Conservation (phyloP, 1,140 invertebrate species). For the Trialeurodes vaporariorum region DNA sequence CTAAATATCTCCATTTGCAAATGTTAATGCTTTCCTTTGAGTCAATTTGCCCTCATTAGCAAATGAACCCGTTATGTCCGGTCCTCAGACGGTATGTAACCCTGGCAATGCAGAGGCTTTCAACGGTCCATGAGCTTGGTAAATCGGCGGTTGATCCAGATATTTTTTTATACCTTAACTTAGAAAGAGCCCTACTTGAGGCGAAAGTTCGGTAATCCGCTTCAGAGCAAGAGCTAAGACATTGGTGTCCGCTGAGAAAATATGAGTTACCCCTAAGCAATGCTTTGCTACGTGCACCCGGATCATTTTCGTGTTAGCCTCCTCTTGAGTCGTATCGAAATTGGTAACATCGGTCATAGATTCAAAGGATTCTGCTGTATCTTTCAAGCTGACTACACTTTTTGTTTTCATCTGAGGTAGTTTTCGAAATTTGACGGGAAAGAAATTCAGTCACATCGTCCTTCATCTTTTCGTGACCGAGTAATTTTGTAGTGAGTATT, state of each 20-base stretch:
- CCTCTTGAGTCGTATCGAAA: not conserved
- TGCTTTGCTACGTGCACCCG: not conserved
- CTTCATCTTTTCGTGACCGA: not conserved
- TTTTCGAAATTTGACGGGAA: not conserved
- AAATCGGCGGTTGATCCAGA: not conserved
- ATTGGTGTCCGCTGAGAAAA: not conserved
- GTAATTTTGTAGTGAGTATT: not conserved
- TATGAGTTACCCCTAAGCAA: not conserved
- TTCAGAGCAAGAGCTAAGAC: not conserved
- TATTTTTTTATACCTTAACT: not conserved
- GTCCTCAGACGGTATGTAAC: not conserved
- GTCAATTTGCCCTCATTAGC: not conserved
- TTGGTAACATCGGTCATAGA: not conserved
- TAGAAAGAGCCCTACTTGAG: not conserved
- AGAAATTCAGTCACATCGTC: not conserved
- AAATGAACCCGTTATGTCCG: not conserved
- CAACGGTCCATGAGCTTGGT: not conserved
- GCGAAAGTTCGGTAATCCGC: not conserved
- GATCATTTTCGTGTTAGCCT: not conserved
- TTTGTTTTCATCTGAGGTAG: not conserved
- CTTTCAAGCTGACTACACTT: not conserved
- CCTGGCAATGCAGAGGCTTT: not conserved
- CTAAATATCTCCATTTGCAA: not conserved
- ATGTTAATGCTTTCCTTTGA: not conserved
- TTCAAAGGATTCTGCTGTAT: not conserved